Evolutionary conservation across 2,797 vertebrate species (phyloP).

Genomic region (Pristis pectinata): DNA sequence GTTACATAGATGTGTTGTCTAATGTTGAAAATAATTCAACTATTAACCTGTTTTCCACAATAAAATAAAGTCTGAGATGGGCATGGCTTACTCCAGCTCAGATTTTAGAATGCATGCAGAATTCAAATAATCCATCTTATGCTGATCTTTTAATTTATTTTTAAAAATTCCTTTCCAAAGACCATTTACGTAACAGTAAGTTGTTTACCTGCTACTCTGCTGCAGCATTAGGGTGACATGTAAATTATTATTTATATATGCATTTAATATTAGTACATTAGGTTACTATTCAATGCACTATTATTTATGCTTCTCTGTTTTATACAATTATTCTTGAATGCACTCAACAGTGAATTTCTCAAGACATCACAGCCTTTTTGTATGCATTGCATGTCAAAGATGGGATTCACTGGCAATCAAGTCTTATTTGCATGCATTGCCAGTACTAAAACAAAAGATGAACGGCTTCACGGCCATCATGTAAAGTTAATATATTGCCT

Average conservation of each 20-base stretch:
- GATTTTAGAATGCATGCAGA: neutral
- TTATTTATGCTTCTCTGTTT: neutral
- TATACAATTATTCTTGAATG: neutral
- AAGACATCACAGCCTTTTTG: neutral
- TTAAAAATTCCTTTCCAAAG: neutral
- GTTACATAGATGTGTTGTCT: neutral
- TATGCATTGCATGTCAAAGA: neutral
- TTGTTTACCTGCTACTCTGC: neutral
- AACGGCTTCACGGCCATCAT: neutral
- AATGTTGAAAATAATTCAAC: neutral
- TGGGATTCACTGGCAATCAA: neutral
- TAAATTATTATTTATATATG: neutral
- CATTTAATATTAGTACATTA: neutral
- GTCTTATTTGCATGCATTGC: too few relatives aligned
- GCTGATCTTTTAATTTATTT: neutral
- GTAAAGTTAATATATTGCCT: neutral
- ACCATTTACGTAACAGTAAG: neutral
- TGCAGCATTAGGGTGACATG: neutral
- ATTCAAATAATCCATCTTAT: neutral
- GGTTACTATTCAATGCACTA: neutral
- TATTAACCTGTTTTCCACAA: neutral
- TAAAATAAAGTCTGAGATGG: neutral
- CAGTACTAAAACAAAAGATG: neutral
- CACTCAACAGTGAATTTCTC: neutral
- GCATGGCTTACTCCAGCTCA: neutral